These are phyloP conservation scores for Melanotaenia pygmaea DNA, from an alignment of 2,797 vertebrate species.

Conservation along the genomic window DNA sequence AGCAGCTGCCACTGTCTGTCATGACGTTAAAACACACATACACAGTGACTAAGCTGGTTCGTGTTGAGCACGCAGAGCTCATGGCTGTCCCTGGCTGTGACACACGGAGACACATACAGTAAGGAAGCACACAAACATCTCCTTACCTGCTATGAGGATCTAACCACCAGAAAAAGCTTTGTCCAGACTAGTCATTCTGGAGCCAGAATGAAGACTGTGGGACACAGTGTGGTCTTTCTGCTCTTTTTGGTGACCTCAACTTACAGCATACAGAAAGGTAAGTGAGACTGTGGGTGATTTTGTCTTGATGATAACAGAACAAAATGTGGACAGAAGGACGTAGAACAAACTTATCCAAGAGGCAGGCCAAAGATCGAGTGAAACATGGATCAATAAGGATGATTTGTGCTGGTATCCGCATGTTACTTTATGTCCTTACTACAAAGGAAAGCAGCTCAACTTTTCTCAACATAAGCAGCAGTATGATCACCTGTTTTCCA, in stretches of 20 bases:
- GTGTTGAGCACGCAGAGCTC: slow-evolving; percentile 51
- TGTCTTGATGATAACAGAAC: background rate
- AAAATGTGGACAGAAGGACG: background rate
- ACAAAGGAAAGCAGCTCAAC: background rate
- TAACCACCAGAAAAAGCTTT: slow-evolving; percentile 19
- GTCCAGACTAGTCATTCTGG: background rate
- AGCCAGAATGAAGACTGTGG: slow-evolving; percentile 49
- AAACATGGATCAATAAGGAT: background rate
- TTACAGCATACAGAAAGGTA: slow-evolving; percentile 69
- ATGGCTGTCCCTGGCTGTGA: slow-evolving; percentile 54
- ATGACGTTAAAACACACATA: slow-evolving; percentile 53
- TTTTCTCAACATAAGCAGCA: background rate
- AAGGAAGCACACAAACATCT: slow-evolving; percentile 29
- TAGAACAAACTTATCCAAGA: background rate
- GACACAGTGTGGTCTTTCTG: slow-evolving; percentile 31
- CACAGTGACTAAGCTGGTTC: slow-evolving; percentile 33
- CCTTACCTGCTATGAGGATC: slow-evolving; percentile 41
- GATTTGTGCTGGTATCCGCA: background rate
- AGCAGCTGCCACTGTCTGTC: slow-evolving; percentile 92
- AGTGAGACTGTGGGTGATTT: slow-evolving; percentile 4
- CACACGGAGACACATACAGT: slow-evolving; percentile 38
- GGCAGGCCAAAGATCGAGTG: background rate
- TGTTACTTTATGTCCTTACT: background rate
- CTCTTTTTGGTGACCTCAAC: slow-evolving; percentile 49
- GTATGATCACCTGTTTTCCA: slow-evolving; percentile 50